Base-by-base conservation (phyloP, 2,888 invertebrate genomes). In the Pseudococcus jackbeardsleyi region DNA sequence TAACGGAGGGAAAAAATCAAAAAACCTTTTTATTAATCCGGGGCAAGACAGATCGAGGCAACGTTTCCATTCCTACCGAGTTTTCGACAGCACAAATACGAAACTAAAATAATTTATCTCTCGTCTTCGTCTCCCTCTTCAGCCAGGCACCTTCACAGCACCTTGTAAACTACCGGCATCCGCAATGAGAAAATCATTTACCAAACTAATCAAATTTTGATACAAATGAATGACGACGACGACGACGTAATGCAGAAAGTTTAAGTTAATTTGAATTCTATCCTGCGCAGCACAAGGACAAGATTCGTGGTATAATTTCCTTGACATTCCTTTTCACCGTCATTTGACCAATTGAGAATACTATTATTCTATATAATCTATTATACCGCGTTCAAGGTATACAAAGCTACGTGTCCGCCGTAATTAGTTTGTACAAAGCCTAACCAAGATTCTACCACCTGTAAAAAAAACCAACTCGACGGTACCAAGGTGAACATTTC, bases 201-300 rank as follows among this genome's bases (percentile, higher is more conserved):
- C 79, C 79, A 79, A 79, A 79, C 79, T 79, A 79, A 79, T 79
- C 79, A 79, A 79, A 79, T 79, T 79, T 79, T 46, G 79, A 79
- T 79, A 79, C 79, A 33, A 33, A 79, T 79, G 79, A 79, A 79
- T 33, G 79, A 42, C 79, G 79, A 79, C 79, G 79, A 79, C 79
- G 68, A 72, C 68, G 68, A 59, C 59, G 59, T 46, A 46, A 79
- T 42, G 42, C 19, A 79, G 42, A 39, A 79, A 42, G 79, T 79
- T 79, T 19, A 79, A 79, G 79, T 79, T 79, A 79, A 79, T 79
- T 79, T 79, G 79, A 79, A 79, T 79, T 79, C 79, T 79, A 79
- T 79, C n/a, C 79, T 42, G n/a, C 5, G 42, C 79, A n/a, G n/a
- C 42, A 46, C 42, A 79, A 9, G 79, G 42, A 79, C 42, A 46